Evolutionary conservation across 2,797 vertebrate species (phyloP).

Genomic region (Enteromius anoplus): DNA sequence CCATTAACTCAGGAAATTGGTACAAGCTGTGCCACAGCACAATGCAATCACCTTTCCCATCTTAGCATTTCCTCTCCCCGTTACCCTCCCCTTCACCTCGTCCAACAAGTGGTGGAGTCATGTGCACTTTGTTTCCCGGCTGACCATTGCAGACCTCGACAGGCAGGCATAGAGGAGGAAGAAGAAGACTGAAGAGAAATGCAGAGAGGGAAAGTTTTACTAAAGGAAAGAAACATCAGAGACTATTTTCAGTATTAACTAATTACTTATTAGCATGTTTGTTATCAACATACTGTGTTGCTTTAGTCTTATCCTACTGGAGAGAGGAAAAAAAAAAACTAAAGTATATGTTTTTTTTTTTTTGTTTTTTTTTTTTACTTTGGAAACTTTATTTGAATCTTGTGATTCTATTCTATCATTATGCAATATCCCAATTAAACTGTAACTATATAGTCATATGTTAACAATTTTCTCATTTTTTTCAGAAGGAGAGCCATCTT

Average conservation of each 20-base stretch:
- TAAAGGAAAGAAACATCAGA: not conserved
- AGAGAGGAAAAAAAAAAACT: too few relatives aligned
- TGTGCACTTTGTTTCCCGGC: constrained; percentile 60
- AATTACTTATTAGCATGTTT: not conserved
- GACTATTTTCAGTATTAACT: not conserved
- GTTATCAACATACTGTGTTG: not conserved
- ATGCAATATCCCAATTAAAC: not conserved
- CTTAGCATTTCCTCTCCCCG: constrained; percentile 47
- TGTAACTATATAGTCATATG: not conserved
- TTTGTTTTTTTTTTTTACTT: too few relatives aligned
- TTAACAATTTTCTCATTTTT: not conserved
- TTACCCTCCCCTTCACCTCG: constrained; percentile 41
- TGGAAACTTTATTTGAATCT: too few relatives aligned
- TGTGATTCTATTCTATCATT: not conserved
- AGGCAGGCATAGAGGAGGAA: not conserved
- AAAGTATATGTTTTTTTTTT: too few relatives aligned
- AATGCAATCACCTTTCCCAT: constrained; percentile 68
- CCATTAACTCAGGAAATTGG: constrained; percentile 76
- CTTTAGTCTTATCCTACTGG: too few relatives aligned
- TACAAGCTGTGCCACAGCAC: constrained; percentile 71
- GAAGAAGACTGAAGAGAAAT: not conserved
- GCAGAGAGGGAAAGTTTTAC: not conserved
- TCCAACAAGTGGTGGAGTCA: constrained; percentile 44
- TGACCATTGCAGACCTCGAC: constrained; percentile 46
- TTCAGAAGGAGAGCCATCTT: too few relatives aligned